phyloP scores from a whole-genome alignment of 1,140 invertebrate species.

The Xylocopa sonorina region DNA sequence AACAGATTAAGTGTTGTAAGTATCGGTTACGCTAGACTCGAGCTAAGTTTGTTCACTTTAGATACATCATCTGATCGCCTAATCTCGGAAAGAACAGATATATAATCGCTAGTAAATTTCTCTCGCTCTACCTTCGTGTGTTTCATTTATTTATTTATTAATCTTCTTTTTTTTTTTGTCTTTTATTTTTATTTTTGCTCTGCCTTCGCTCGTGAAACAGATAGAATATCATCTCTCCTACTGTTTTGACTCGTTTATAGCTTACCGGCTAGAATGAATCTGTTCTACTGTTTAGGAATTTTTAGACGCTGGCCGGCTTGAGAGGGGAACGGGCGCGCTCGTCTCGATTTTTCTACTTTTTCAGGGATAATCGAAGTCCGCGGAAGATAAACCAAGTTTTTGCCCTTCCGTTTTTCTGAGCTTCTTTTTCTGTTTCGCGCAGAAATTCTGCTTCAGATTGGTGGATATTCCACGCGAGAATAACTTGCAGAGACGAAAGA shows the following conservation, averaged over 20 bases:
- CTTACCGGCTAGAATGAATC: slow-evolving; percentile 60
- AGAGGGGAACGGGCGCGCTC: slow-evolving; percentile 15
- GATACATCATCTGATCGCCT: slow-evolving; percentile 43
- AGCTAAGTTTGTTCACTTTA: slow-evolving; percentile 39
- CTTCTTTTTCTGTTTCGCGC: too few relatives aligned
- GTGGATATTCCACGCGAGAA: too few relatives aligned
- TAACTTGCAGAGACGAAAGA: too few relatives aligned
- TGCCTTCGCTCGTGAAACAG: neutral
- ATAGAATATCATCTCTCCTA: slow-evolving; percentile 10
- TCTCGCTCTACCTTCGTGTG: slow-evolving; percentile 28
- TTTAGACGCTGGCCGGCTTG: slow-evolving; percentile 27
- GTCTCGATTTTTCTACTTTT: neutral
- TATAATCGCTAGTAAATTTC: slow-evolving; percentile 41
- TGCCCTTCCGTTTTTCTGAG: too few relatives aligned
- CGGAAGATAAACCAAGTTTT: too few relatives aligned
- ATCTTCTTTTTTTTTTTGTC: neutral
- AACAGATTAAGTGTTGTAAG: slow-evolving; percentile 27
- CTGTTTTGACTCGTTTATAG: slow-evolving; percentile 8
- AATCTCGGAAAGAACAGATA: slow-evolving; percentile 50
- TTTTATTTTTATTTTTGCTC: neutral
- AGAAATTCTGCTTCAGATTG: too few relatives aligned
- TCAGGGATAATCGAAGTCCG: too few relatives aligned
- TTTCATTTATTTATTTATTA: neutral
- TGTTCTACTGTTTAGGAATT: slow-evolving; percentile 62
- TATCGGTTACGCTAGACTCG: slow-evolving; percentile 24